These are phyloP conservation scores for Oscheius sp. DNA, from an alignment of 2,888 invertebrate species.

Conservation along the genomic window DNA sequence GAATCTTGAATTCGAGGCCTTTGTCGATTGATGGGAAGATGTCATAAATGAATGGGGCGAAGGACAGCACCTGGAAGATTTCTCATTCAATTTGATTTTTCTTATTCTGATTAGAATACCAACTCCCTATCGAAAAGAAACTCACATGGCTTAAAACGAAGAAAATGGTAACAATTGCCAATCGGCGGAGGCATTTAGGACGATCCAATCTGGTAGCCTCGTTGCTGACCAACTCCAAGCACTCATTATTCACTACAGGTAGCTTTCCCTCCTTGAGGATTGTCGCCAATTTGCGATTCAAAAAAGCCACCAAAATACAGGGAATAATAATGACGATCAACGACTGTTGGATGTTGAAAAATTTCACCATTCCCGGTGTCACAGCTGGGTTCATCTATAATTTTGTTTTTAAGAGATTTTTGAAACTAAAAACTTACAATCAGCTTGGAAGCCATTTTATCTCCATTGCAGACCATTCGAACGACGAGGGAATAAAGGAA, in stretches of 20 bases:
- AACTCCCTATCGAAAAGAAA: not conserved
- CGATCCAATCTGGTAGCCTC: not conserved
- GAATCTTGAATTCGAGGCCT: conserved; percentile 15
- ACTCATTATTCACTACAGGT: conserved; percentile 24
- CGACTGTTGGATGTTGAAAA: conserved; percentile 29
- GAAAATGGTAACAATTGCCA: not conserved
- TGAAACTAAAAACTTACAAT: not conserved
- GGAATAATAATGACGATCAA: conserved; percentile 26
- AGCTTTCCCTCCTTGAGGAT: conserved; percentile 23
- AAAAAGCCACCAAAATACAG: conserved; percentile 16
- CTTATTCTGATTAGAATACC: not conserved
- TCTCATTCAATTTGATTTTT: not conserved
- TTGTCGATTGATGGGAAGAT: conserved; percentile 28
- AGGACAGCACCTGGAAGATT: conserved; percentile 28
- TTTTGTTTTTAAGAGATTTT: not conserved
- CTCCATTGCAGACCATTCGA: conserved; percentile 26
- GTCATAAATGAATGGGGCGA: conserved; percentile 32
- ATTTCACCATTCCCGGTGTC: conserved; percentile 17
- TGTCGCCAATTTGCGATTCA: not conserved
- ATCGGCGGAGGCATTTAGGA: not conserved
- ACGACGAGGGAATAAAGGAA: conserved; percentile 24
- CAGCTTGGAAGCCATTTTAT: conserved; percentile 29
- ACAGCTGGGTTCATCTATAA: conserved; percentile 18
- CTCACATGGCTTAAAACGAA: conserved; percentile 26
- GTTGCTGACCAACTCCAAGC: conserved; percentile 18